phyloP scores from a whole-genome alignment of 1,140 invertebrate species.

The Pseudomyrmex gracilis region DNA sequence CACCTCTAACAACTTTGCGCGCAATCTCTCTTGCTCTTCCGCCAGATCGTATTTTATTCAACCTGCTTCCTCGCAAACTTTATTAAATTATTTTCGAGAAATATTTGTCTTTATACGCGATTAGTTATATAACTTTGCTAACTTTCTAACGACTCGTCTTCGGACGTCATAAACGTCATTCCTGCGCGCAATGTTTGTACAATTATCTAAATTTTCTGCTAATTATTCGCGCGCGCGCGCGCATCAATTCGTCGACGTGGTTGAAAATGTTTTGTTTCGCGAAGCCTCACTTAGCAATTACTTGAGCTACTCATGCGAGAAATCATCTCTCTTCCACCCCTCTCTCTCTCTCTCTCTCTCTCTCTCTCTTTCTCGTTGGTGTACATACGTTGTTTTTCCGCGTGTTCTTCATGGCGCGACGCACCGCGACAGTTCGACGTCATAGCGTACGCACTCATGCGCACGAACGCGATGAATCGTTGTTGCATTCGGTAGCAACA shows the following conservation, averaged over 20 bases:
- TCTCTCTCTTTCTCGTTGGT: conserved; percentile 53
- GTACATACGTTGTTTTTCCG: neutral
- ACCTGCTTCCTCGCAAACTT: conserved; percentile 29
- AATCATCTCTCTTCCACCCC: neutral
- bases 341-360: conserved; percentile 43
- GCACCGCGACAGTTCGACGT: conserved; percentile 26
- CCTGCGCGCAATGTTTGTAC: conserved; percentile 48
- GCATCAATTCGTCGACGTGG: conserved; percentile 1
- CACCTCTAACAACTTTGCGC: conserved; percentile 47
- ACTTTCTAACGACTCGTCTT: conserved; percentile 29
- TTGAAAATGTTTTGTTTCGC: conserved; percentile 19
- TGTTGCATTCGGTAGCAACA: conserved; percentile 29
- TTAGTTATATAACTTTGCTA: conserved; percentile 27
- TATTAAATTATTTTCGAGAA: conserved; percentile 40
- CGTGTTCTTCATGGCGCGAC: conserved; percentile 9
- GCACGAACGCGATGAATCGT: conserved; percentile 17
- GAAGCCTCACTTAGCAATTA: conserved; percentile 59
- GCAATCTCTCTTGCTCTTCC: neutral
- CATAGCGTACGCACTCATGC: conserved; percentile 35
- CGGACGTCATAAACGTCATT: neutral
- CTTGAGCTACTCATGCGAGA: conserved; percentile 54
- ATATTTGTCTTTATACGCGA: neutral
- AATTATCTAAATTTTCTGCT: conserved; percentile 50
- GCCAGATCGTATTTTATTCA: conserved; percentile 18
- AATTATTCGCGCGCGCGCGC: conserved; percentile 21